Conservation (phyloP, 2,113 vertebrate genomes). For the Nipponia nippon region DNA sequence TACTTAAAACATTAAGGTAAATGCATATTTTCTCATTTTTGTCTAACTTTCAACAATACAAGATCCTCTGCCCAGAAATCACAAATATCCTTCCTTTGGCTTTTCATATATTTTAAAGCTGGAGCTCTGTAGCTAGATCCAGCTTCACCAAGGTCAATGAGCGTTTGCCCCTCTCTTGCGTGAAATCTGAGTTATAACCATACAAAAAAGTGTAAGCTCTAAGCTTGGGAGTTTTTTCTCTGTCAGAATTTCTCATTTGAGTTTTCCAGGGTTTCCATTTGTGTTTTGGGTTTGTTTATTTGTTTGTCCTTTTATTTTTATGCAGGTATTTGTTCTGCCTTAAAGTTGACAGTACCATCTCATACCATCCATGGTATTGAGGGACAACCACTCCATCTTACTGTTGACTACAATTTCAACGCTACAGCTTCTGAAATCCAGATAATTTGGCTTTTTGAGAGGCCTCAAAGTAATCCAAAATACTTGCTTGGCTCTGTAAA, state of each 20-base stretch:
- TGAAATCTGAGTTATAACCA: not conserved
- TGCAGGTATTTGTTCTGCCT: slow-evolving; percentile 70
- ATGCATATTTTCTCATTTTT: not conserved
- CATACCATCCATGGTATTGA: slow-evolving; percentile 72
- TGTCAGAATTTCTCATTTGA: not conserved
- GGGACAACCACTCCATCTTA: slow-evolving; percentile 75
- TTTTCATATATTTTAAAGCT: not conserved
- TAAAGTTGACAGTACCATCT: slow-evolving; percentile 72
- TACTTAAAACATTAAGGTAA: not conserved
- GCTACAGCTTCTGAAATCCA: slow-evolving; percentile 73
- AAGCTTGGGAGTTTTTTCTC: not conserved
- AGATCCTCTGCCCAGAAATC: not conserved
- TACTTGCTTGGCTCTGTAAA: slow-evolving; percentile 76
- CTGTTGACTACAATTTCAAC: slow-evolving; percentile 74
- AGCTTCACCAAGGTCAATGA: not conserved
- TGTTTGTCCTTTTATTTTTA: not conserved
- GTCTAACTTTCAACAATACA: not conserved
- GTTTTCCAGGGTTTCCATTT: not conserved
- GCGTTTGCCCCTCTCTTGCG: not conserved
- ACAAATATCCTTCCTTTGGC: not conserved
- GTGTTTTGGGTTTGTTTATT: not conserved
- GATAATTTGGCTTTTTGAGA: slow-evolving; percentile 81
- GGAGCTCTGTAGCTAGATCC: not conserved
- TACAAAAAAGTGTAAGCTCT: not conserved
- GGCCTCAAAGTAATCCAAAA: slow-evolving; percentile 60